A percentile compares a stretch with the other conserved stretches of the same genome.
These are phyloP conservation scores for Magallana gigas DNA, from an alignment of 1,140 invertebrate genomes.

Conservation along the genomic window DNA sequence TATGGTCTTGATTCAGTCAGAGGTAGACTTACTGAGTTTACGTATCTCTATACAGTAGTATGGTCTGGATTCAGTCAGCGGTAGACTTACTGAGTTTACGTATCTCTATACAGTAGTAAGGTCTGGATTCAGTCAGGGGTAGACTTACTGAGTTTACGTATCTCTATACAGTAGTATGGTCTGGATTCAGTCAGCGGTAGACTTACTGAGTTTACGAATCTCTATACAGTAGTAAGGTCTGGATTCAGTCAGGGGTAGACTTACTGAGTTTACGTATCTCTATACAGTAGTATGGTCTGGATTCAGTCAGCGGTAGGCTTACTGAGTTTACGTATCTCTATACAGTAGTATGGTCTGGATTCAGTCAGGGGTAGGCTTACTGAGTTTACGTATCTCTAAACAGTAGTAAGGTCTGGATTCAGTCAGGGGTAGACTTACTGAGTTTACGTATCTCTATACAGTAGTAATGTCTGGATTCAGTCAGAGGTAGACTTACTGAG, in stretches of 20 bases:
- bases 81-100: constrained; percentile 64
- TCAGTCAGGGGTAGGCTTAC: constrained; percentile 68
- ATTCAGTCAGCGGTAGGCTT: constrained; percentile 67
- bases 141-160: constrained; percentile 67
- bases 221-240: constrained; percentile 70
- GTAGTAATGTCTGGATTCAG: constrained; percentile 67
- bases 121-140: constrained; percentile 68
- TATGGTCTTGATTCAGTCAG: constrained; percentile 67
- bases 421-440: constrained; percentile 68
- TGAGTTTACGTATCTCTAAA: constrained; percentile 69
- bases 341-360: constrained; percentile 68
- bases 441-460: constrained; percentile 70
- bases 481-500: constrained; percentile 69
- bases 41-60: constrained; percentile 73
- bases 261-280: constrained; percentile 68
- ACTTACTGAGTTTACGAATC: constrained; percentile 66
- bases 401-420: constrained; percentile 68
- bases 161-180: constrained; percentile 70
- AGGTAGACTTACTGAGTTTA: constrained; percentile 65
- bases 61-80: constrained; percentile 67
- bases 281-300: constrained; percentile 69
- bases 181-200: constrained; percentile 68
- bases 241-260: constrained; percentile 68
- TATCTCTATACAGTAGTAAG: constrained; percentile 72
- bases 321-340: constrained; percentile 70